Conservation (phyloP, 2,113 vertebrate genomes). For the Sitta europaea region DNA sequence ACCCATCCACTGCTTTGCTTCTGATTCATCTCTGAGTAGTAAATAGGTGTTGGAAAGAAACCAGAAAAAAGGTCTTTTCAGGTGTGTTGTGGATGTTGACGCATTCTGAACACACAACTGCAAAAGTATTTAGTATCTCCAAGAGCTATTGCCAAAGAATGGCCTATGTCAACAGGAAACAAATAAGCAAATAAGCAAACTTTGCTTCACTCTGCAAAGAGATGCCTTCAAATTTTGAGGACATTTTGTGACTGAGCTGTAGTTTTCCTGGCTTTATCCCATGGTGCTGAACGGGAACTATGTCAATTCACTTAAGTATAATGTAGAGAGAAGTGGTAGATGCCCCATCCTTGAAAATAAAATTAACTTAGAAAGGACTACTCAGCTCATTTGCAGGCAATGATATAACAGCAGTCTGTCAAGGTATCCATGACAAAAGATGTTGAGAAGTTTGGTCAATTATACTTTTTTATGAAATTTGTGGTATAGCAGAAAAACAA, state of each 20-base stretch:
- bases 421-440: not conserved
- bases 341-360: not conserved
- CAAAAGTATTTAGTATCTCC: not conserved
- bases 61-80: not conserved
- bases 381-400: not conserved
- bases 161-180: not conserved
- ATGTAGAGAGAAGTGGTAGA: not conserved
- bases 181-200: not conserved
- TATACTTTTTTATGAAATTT: not conserved
- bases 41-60: not conserved
- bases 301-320: not conserved
- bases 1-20: not conserved
- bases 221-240: not conserved
- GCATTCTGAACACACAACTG: not conserved
- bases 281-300: rapidly evolving
- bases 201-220: not conserved
- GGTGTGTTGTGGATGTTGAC: not conserved
- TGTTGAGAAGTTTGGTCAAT: not conserved
- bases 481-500: not conserved
- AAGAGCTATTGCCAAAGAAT: not conserved
- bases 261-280: not conserved
- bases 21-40: not conserved
- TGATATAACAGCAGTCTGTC: not conserved
- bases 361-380: not conserved
- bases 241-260: rapidly evolving